Conservation (phyloP, 1,140 invertebrate species). For the Dreissena polymorpha region DNA sequence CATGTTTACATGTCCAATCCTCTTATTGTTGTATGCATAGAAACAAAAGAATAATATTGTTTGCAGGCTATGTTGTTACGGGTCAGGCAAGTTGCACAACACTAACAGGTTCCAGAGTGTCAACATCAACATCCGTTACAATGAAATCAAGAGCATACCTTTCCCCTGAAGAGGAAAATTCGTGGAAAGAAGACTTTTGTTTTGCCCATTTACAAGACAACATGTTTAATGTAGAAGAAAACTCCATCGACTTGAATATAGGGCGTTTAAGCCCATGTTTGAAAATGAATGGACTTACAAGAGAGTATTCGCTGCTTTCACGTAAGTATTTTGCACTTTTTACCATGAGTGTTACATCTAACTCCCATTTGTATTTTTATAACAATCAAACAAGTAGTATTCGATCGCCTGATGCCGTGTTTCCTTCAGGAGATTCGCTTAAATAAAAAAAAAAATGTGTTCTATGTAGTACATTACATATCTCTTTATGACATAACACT, state of each 20-base stretch:
- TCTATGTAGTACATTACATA: background rate
- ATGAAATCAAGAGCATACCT: too few relatives aligned
- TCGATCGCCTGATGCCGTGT: background rate
- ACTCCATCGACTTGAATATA: slow-evolving; percentile 17
- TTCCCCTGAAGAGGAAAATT: background rate
- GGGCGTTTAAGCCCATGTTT: slow-evolving; percentile 27
- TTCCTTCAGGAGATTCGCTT: background rate
- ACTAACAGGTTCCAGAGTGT: too few relatives aligned
- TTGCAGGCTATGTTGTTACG: too few relatives aligned
- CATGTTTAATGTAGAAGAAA: slow-evolving; percentile 29
- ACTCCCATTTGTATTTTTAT: background rate
- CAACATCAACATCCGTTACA: too few relatives aligned
- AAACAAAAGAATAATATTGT: too few relatives aligned
- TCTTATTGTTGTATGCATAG: too few relatives aligned
- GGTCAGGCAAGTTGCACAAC: too few relatives aligned
- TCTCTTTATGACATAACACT: background rate
- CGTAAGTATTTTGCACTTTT: slow-evolving; percentile 20
- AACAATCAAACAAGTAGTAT: background rate
- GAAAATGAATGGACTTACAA: background rate
- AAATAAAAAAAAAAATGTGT: background rate
- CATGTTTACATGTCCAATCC: too few relatives aligned
- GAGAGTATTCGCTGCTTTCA: slow-evolving; percentile 26
- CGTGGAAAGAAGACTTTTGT: slow-evolving; percentile 12
- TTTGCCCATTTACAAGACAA: slow-evolving; percentile 18
- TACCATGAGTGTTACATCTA: background rate